phyloP scores from a whole-genome alignment of 2,888 invertebrate species.

The Tanaodytes sp. region DNA sequence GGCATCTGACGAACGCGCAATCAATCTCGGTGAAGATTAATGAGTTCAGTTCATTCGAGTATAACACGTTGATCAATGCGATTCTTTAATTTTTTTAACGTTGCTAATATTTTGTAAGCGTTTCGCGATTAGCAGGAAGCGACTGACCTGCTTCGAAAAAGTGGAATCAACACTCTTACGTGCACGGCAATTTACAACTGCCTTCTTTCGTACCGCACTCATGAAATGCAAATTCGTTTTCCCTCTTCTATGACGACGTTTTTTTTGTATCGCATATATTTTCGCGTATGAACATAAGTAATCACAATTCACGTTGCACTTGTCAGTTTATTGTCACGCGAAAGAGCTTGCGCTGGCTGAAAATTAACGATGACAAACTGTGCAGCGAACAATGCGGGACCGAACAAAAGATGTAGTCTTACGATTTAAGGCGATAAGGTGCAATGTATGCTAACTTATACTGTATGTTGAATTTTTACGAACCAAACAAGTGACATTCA shows the following conservation, averaged over 20 bases:
- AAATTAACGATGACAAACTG: constrained; percentile 8
- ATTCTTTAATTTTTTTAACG: constrained; percentile 36
- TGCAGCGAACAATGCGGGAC: background rate
- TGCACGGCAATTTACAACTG: constrained; percentile 34
- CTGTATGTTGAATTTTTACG: no score
- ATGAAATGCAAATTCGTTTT: constrained; percentile 43
- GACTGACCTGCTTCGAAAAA: constrained; percentile 35
- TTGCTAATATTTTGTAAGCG: constrained; percentile 31
- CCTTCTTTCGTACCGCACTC: constrained; percentile 26
- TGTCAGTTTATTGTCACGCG: constrained; percentile 7
- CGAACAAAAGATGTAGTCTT: no score
- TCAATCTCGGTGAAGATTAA: constrained; percentile 40
- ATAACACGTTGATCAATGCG: constrained; percentile 30
- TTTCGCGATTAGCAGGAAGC: constrained; percentile 24
- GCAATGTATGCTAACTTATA: no score
- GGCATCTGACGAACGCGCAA: constrained; percentile 33
- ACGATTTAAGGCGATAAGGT: no score
- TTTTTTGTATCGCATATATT: constrained; percentile 20
- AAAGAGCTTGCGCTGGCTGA: background rate
- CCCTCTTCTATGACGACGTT: constrained; percentile 16
- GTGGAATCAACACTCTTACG: constrained; percentile 33
- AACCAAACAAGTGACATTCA: no score
- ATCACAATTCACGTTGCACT: constrained; percentile 9
- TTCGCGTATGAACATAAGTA: constrained; percentile 23
- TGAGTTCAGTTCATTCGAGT: constrained; percentile 35